Percentiles rank a stretch among this genome's conserved stretches.
phyloP scores from a whole-genome alignment of 2,888 invertebrate species.

The Petrolisthes cinctipes region DNA sequence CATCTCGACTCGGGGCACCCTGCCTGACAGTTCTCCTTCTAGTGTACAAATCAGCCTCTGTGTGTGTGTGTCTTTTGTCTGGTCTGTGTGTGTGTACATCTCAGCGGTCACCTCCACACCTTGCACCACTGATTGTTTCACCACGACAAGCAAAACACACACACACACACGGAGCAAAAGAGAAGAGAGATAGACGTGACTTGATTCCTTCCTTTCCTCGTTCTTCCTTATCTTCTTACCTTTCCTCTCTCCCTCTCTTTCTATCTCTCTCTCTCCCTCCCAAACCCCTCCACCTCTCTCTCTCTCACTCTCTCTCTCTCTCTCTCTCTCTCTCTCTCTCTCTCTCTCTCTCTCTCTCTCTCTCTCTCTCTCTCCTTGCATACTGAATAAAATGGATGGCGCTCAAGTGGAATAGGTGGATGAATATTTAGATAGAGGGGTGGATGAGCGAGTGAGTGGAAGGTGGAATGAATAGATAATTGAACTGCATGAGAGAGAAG shows the following conservation, averaged over 20 bases:
- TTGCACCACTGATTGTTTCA: conserved; percentile 14
- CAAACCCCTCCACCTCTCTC: neutral
- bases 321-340: neutral
- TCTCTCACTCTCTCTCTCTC: neutral
- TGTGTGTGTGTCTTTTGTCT: conserved; percentile 12
- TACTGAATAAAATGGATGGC: neutral
- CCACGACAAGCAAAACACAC: conserved; percentile 6
- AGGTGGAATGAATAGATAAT: neutral
- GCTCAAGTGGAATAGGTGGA: neutral
- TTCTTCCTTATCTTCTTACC: neutral
- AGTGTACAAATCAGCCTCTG: conserved; percentile 27
- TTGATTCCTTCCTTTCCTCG: neutral
- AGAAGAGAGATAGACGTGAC: no score
- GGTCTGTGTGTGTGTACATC: neutral
- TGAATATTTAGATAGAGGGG: neutral
- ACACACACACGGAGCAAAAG: neutral
- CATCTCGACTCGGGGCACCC: neutral
- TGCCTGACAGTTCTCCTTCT: neutral
- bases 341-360: neutral
- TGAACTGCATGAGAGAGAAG: neutral
- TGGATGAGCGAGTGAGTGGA: neutral
- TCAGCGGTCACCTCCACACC: conserved; percentile 19
- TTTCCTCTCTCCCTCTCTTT: neutral
- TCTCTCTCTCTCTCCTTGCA: neutral
- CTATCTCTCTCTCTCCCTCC: neutral